These are phyloP conservation scores for Habrosyne pyritoides DNA, from an alignment of 2,888 invertebrate species.

Conservation along the genomic window DNA sequence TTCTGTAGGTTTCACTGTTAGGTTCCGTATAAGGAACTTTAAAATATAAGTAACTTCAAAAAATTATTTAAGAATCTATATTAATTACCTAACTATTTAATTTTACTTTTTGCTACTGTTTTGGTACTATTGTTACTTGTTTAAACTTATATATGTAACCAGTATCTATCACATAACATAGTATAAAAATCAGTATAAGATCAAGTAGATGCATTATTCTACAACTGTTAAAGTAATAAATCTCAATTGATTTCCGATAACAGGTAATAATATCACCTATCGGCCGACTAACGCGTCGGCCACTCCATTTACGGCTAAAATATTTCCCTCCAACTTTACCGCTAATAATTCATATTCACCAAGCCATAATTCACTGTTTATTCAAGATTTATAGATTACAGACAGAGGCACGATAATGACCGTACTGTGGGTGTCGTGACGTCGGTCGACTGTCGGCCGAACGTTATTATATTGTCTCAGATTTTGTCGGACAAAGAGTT, in stretches of 20 bases:
- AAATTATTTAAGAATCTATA: no score
- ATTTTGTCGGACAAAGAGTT: slow-evolving; percentile 38
- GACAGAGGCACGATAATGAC: slow-evolving; percentile 41
- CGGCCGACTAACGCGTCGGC: slow-evolving; percentile 20
- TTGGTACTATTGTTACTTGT: no score
- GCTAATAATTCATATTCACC: slow-evolving; percentile 32
- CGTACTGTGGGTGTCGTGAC: slow-evolving; percentile 25
- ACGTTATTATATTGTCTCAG: slow-evolving; percentile 31
- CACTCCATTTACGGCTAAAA: slow-evolving; percentile 15
- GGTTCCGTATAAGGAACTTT: no score
- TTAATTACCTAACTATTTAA: no score
- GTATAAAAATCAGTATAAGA: not conserved
- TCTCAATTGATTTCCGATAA: slow-evolving; percentile 35
- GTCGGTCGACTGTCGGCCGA: slow-evolving; percentile 14
- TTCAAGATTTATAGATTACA: slow-evolving; percentile 45
- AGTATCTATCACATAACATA: no score
- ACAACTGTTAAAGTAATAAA: slow-evolving; percentile 7
- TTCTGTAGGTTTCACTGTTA: no score
- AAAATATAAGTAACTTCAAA: no score
- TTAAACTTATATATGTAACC: no score
- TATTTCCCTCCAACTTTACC: slow-evolving; percentile 16
- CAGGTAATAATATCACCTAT: slow-evolving; percentile 18
- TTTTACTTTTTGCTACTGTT: no score
- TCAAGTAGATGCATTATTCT: not conserved
- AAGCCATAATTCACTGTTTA: slow-evolving; percentile 43